Evolutionary conservation across 2,797 vertebrate species (phyloP).

Genomic region (Epinephelus coioides): DNA sequence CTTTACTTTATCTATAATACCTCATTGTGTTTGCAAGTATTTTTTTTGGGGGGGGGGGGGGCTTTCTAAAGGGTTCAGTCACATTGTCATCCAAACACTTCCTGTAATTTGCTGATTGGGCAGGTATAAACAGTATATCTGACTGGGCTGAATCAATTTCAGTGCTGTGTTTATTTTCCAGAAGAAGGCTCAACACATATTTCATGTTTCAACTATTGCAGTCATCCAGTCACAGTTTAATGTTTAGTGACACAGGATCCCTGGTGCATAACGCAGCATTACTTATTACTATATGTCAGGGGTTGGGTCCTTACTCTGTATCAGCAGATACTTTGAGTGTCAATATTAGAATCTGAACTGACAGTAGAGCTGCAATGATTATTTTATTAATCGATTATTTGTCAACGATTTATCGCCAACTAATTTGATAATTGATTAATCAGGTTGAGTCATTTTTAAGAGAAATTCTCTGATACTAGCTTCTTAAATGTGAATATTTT

Average conservation of each 20-base stretch:
- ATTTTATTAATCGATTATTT: no score
- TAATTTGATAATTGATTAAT: no score
- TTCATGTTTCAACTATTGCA: background rate
- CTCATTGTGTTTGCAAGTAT: background rate
- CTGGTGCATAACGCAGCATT: no score
- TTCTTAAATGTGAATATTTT: no score
- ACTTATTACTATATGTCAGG: no score
- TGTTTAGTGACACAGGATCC: background rate
- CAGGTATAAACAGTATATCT: background rate
- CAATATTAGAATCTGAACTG: background rate
- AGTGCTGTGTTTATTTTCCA: background rate
- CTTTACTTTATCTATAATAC: no score
- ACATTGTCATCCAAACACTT: background rate
- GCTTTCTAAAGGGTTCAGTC: background rate
- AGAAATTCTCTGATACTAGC: no score
- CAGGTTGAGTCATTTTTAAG: no score
- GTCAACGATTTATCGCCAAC: no score
- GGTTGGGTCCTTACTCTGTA: background rate
- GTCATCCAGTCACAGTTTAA: background rate
- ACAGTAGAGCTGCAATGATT: no score
- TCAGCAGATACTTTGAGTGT: background rate
- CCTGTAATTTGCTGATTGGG: background rate
- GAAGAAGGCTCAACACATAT: no score
- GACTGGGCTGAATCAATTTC: background rate
- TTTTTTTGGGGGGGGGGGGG: no score